Base-by-base conservation (phyloP, 2,888 invertebrate genomes). In the Sericinus montela region DNA sequence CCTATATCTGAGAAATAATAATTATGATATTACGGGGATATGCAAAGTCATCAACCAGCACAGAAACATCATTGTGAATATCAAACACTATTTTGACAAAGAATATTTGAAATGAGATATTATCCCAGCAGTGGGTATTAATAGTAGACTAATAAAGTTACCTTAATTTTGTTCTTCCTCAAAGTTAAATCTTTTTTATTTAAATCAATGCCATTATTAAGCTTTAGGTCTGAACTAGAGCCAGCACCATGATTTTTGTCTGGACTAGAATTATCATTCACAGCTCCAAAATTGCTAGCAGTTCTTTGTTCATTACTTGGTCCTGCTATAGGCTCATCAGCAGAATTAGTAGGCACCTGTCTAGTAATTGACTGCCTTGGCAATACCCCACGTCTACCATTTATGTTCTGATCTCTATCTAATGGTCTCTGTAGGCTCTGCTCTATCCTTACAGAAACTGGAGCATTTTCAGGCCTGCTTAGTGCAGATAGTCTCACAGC, bases 331-430 rank as follows among this genome's bases (percentile, higher is more conserved):
- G 86, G 84, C 54, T 86, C 85, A 63, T 69, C 67, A 51, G 59
- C 69, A 35, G 58, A 49, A 58, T 71, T 70, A 2, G 52, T 54
- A 56, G 67, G 67, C 46, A 65, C 69, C 58, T 65, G 72, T 52
- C 72, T 75, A 54, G 70, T 69, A 40, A 63, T 52, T 53, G 66
- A 64, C 52, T 85, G 79, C 54, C 87, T 69, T 19, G 87, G 86
- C 45, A 92, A 68, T 5, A 88, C 82, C 37, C 94, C 94, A 61
- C 92, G 86, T 57, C 91, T 90, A 1, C 94, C 94, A 79, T 94
- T 94, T 19, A 94, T 91, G 73, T 94, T 94, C 57, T 92, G 93
- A 71, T 94, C 94, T 67, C 89, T 87, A 67, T 93, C 93, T 45
- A 91, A 61, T 35, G 89, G 88, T 46, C 86, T 79, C 53, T 86